Base-by-base conservation (phyloP, 2,797 vertebrate species). In the Gymnodraco acuticeps region DNA sequence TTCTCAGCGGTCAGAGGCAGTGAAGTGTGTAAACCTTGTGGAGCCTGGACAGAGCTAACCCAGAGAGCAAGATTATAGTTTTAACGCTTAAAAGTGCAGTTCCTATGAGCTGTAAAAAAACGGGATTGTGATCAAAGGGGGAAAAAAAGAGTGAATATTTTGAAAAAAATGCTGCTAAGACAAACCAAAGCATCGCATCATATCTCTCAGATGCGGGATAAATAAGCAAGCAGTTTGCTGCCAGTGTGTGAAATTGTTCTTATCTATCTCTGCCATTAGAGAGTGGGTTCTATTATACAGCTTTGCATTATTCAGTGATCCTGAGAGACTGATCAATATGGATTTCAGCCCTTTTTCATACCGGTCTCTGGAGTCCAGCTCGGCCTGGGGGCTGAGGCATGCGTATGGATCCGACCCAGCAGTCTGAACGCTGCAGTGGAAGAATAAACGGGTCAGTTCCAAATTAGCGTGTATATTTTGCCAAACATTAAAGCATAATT, bases 261-360 rank as follows among this genome's bases (percentile, higher is more conserved):
- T 92, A 93, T 95, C 91, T 92, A 80, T 93, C 91, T 94, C 86
- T 92, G 92, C 90, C 91, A 92, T 94, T 93, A 93, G 80, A 90
- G 73, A 92, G 85, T 81, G 86, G 83, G 77, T 89, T 93, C 88
- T 93, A 89, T 94, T 94, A 93, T 92, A 89, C 88, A 91, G 81
- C 87, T 69, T 80, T 95, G 91, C 89, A 95, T 95, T 93, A 95
- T 94, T 95, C 92, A 94, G 87, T 76, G 81, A 80, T 87, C 78
- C 86, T 66, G 77, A 82, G 89, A 92, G 91, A 92, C 85, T 82
- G 89, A 92, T 93, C 89, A 92, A 93, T 90, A 93, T 88, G 79
- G 86, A 94, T 92, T 85, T 88, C 80, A 86, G 85, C 70, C 87
- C 71, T 69, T 86, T 89, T 82, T 78, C 78, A 70, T 65, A 59